Conservation (phyloP, 2,113 vertebrate species). For the Eulemur rufifrons region DNA sequence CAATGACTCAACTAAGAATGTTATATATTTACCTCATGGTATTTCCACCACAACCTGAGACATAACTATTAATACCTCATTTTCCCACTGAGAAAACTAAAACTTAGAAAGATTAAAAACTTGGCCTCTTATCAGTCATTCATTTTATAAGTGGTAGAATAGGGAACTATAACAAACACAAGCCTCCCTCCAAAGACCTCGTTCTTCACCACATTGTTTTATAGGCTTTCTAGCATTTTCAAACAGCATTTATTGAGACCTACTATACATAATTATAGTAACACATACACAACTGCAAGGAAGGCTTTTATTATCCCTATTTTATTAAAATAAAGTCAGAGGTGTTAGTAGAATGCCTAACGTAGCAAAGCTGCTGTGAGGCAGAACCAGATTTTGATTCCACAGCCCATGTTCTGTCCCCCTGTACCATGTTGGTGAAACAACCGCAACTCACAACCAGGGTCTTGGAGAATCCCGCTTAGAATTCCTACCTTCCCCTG, state of each 20-base stretch:
- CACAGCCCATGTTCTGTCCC: neutral
- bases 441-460: accelerated
- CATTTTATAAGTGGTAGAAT: neutral
- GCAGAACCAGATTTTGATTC: neutral
- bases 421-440: neutral
- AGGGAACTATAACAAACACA: neutral
- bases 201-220: neutral
- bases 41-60: neutral
- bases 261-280: neutral
- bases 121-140: neutral
- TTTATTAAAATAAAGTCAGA: neutral
- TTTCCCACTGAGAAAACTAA: neutral
- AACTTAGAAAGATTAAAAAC: neutral
- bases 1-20: neutral
- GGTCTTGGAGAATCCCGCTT: neutral
- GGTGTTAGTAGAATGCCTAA: neutral
- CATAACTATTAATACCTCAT: neutral
- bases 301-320: neutral
- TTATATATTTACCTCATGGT: neutral
- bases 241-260: too few species aligned
- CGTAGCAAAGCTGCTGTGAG: neutral
- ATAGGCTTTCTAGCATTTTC: neutral
- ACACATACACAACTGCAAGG: neutral
- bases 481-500: too few species aligned
- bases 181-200: neutral